phyloP scores from a whole-genome alignment of 2,888 invertebrate species.

The Bimastos eiseni region DNA sequence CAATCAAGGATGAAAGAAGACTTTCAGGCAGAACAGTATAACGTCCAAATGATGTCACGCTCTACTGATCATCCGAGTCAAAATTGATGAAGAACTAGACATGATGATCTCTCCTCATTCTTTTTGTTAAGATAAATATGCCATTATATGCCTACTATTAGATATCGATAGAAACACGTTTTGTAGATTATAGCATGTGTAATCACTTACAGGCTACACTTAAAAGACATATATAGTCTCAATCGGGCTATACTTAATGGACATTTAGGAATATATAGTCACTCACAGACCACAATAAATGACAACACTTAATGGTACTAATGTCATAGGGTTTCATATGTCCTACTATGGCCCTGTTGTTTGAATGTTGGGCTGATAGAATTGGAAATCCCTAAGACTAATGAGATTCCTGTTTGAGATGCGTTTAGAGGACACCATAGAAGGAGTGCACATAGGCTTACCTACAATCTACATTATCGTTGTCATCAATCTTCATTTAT shows the following conservation, averaged over 20 bases:
- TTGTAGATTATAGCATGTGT: not conserved
- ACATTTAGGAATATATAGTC: not conserved
- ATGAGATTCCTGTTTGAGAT: not conserved
- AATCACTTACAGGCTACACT: not conserved
- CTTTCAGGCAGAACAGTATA: not conserved
- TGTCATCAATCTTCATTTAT: not conserved
- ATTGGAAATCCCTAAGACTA: not conserved
- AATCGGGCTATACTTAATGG: not conserved
- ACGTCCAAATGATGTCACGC: not conserved
- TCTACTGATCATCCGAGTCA: not conserved
- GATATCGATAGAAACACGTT: not conserved
- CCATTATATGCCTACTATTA: not conserved
- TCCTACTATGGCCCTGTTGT: not conserved
- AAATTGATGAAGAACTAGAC: not conserved
- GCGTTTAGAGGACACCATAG: not conserved
- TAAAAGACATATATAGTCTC: not conserved
- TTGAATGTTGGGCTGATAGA: too few relatives aligned
- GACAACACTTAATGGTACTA: too few relatives aligned
- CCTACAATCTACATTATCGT: not conserved
- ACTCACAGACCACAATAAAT: not conserved
- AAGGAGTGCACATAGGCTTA: not conserved
- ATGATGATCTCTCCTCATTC: not conserved
- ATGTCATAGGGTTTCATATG: not conserved
- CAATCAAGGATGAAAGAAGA: not conserved
- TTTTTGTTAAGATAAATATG: not conserved